Percentiles rank a stretch among this genome's conserved stretches.
These are phyloP conservation scores for Diarsia rubi DNA, from an alignment of 2,888 invertebrate species.

Conservation along the genomic window DNA sequence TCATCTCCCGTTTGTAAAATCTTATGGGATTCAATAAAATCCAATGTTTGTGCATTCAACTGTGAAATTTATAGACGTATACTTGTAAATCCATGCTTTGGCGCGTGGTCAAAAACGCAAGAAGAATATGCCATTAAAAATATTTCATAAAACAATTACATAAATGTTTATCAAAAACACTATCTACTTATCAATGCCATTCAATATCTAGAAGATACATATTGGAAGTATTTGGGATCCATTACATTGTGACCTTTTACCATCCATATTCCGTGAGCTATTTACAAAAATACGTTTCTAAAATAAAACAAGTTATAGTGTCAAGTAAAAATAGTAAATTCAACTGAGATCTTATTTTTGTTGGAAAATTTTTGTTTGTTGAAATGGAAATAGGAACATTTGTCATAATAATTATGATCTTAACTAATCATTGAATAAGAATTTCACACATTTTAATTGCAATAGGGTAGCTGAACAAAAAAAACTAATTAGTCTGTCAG, in stretches of 20 bases:
- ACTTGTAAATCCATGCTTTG: background rate
- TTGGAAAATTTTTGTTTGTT: background rate
- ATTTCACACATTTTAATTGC: background rate
- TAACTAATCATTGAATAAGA: background rate
- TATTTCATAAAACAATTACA: background rate
- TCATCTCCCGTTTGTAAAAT: background rate
- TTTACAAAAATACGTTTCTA: conserved; percentile 30
- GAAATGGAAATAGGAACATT: conserved; percentile 48
- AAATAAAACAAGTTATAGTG: conserved; percentile 5
- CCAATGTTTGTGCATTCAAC: conserved; percentile 46
- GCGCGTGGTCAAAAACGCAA: background rate
- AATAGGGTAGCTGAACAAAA: no score
- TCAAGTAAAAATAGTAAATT: conserved; percentile 42
- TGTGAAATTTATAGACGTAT: background rate
- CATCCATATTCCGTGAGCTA: conserved; percentile 7
- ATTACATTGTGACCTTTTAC: conserved; percentile 19
- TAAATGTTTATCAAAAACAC: background rate
- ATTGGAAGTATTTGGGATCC: background rate
- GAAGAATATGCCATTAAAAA: no score
- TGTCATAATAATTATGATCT: background rate
- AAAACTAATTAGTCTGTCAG: no score
- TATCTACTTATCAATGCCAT: background rate
- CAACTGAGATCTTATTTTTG: conserved; percentile 49
- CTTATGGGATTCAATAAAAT: conserved; percentile 51
- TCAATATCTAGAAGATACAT: background rate